Conservation (phyloP, 2,797 vertebrate species). For the Gallinago nigripennis region DNA sequence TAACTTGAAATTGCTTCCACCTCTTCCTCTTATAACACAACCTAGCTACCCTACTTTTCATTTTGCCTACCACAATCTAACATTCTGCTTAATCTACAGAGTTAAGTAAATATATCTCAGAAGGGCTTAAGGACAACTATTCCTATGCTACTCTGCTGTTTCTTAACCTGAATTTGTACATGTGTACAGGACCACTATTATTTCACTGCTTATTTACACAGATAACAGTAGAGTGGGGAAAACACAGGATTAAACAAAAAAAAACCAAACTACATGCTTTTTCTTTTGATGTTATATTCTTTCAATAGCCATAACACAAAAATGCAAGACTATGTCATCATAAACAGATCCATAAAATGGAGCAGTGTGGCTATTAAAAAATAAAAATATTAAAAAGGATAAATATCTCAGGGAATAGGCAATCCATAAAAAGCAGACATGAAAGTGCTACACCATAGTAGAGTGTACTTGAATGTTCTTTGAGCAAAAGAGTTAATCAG, state of each 20-base stretch:
- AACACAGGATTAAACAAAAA: background rate
- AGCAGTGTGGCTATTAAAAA: background rate
- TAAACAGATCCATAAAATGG: background rate
- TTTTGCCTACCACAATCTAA: background rate
- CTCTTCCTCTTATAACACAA: background rate
- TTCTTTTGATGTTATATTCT: background rate
- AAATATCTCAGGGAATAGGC: background rate
- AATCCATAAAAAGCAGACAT: background rate
- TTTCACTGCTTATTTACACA: background rate
- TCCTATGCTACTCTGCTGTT: background rate
- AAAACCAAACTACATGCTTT: background rate
- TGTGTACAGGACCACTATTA: background rate
- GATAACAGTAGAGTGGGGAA: background rate
- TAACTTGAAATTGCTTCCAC: background rate
- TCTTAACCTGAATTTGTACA: background rate
- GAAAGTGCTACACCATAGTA: background rate
- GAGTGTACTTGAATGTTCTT: background rate
- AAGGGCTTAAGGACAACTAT: background rate
- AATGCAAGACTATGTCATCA: background rate
- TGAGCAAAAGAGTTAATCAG: background rate
- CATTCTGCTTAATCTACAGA: fast-evolving
- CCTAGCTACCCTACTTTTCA: background rate
- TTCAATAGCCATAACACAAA: background rate
- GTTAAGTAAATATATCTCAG: background rate
- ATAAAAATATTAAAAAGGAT: background rate